Conservation (phyloP, 2,888 invertebrate genomes). For the Trichogramma dendrolimi region DNA sequence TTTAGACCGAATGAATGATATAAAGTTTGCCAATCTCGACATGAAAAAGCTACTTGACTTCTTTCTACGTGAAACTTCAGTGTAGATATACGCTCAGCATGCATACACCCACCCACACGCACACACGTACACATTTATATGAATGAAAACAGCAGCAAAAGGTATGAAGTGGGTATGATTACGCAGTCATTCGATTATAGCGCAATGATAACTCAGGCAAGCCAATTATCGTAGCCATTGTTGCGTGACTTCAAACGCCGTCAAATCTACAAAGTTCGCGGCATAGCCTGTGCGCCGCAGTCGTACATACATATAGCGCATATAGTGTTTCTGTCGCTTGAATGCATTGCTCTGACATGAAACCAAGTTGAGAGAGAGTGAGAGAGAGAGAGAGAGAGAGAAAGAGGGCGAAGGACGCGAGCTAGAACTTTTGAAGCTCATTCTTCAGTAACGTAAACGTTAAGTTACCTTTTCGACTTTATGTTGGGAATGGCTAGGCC, state of each 20-base stretch:
- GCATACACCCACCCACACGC: too few species aligned
- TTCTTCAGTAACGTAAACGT: conserved; percentile 2
- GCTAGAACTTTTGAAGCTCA: conserved; percentile 2
- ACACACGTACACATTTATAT: too few species aligned
- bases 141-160: conserved; percentile 1
- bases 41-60: conserved; percentile 8
- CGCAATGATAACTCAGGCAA: conserved; percentile 19
- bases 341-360: neutral
- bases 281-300: neutral
- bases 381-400: too few species aligned
- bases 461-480: too few species aligned
- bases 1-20: neutral
- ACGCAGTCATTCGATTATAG: conserved; percentile 21
- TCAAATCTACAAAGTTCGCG: conserved; percentile 24
- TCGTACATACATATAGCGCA: too few species aligned
- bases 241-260: conserved; percentile 29
- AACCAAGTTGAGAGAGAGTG: neutral
- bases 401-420: too few species aligned
- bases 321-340: conserved; percentile 16
- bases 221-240: conserved; percentile 26
- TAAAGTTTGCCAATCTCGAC: neutral
- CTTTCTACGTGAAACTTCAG: neutral
- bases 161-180: conserved; percentile 17
- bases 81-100: too few species aligned
- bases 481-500: too few species aligned